phyloP scores from a whole-genome alignment of 2,113 vertebrate species.

The Anser brachyrhynchus region DNA sequence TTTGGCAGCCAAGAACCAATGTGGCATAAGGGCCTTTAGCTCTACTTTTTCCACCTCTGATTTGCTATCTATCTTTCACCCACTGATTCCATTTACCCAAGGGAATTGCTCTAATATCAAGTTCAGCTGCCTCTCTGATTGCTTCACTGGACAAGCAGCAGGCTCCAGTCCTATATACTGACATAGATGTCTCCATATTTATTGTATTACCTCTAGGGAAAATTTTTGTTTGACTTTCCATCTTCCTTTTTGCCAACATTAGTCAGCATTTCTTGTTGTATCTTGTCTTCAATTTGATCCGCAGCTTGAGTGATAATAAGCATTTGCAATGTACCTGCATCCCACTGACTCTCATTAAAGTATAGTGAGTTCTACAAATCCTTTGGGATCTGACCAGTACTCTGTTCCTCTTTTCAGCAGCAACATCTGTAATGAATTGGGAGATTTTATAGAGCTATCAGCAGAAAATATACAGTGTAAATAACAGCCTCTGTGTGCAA shows the following conservation, averaged over 20 bases:
- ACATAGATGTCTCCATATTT: background rate
- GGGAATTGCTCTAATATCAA: background rate
- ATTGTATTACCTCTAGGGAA: background rate
- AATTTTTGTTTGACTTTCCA: background rate
- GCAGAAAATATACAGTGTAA: background rate
- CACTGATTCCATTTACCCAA: background rate
- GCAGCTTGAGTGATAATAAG: slow-evolving; percentile 18
- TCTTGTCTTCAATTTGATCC: slow-evolving; percentile 25
- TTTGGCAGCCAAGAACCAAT: background rate
- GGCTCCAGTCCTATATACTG: background rate
- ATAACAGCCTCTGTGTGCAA: background rate
- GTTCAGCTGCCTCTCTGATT: background rate
- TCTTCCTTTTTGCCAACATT: background rate
- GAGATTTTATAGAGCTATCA: background rate
- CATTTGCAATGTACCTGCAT: background rate
- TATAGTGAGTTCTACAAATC: background rate
- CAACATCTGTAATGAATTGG: background rate
- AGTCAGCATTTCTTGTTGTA: slow-evolving; percentile 17
- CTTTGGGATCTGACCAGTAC: background rate
- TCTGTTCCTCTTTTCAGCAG: background rate
- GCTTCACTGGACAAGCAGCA: background rate
- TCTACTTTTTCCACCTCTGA: background rate
- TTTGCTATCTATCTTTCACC: background rate
- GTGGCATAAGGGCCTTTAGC: background rate
- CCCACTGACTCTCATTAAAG: background rate